Conservation (phyloP, 2,888 invertebrate genomes). For the Spisula subtruncata region DNA sequence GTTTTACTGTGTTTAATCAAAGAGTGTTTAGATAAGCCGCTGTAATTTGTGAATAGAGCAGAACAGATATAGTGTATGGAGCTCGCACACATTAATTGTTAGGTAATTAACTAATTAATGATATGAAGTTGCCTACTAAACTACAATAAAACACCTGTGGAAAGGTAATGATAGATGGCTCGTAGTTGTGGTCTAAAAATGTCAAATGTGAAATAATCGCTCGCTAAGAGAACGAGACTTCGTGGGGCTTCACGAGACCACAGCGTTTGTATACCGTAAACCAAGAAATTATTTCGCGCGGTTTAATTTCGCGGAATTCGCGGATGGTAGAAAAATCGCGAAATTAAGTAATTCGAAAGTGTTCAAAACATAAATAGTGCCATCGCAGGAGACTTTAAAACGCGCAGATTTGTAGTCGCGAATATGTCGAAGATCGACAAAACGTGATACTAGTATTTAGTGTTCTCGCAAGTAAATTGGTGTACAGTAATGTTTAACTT, state of each 20-base stretch:
- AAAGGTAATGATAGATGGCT: slow-evolving; percentile 31
- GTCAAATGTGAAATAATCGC: slow-evolving; percentile 34
- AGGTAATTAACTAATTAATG: slow-evolving; percentile 39
- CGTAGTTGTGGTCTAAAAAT: slow-evolving; percentile 33
- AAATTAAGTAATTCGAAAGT: no score
- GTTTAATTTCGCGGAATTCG: no score
- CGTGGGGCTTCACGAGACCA: background rate
- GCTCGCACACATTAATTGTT: slow-evolving; percentile 25
- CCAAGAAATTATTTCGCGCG: no score
- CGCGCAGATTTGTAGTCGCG: no score
- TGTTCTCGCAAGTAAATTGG: no score
- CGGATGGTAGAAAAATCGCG: no score
- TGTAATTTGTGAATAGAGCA: background rate
- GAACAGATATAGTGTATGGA: background rate
- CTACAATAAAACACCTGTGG: slow-evolving; percentile 50
- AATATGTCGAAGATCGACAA: no score
- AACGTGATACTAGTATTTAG: no score
- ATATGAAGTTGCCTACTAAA: slow-evolving; percentile 23
- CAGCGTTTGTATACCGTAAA: background rate
- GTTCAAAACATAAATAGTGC: no score
- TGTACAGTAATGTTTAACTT: no score
- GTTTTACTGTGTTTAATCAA: background rate
- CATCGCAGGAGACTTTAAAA: no score
- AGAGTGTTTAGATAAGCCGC: background rate
- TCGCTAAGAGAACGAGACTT: background rate